Conservation (phyloP, 2,888 invertebrate genomes). For the Plebejus argus region DNA sequence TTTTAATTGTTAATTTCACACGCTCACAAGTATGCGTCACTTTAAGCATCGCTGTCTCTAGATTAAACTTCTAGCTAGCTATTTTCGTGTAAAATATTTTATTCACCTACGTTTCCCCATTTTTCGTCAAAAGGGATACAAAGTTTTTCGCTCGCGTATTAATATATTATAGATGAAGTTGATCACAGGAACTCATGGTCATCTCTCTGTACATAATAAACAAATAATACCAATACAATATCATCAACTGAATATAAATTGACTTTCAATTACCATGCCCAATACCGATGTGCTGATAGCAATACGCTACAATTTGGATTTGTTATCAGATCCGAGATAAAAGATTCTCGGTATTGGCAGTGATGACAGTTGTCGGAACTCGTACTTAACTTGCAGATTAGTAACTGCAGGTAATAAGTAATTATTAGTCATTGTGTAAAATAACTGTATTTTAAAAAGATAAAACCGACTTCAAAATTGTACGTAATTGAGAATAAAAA, state of each 20-base stretch:
- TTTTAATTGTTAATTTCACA: no score
- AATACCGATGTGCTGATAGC: background rate
- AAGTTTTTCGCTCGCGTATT: no score
- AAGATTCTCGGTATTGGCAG: background rate
- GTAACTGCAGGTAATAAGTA: background rate
- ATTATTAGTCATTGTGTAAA: background rate
- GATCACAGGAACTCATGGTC: slow-evolving; percentile 1
- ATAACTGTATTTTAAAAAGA: no score
- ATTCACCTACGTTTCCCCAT: no score
- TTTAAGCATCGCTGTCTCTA: no score
- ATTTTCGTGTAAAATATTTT: no score
- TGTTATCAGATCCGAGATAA: background rate
- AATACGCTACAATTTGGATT: background rate
- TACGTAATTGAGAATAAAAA: no score
- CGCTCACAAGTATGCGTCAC: no score
- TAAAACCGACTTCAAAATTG: no score
- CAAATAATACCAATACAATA: background rate
- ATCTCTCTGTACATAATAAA: background rate
- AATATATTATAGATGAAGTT: no score
- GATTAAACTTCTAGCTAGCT: no score
- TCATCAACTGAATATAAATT: background rate
- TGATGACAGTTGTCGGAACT: background rate
- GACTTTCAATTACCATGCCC: background rate
- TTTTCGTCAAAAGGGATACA: no score
- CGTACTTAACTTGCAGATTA: background rate